Base-by-base conservation (phyloP, 2,113 vertebrate genomes). In the Aplodontia rufa region DNA sequence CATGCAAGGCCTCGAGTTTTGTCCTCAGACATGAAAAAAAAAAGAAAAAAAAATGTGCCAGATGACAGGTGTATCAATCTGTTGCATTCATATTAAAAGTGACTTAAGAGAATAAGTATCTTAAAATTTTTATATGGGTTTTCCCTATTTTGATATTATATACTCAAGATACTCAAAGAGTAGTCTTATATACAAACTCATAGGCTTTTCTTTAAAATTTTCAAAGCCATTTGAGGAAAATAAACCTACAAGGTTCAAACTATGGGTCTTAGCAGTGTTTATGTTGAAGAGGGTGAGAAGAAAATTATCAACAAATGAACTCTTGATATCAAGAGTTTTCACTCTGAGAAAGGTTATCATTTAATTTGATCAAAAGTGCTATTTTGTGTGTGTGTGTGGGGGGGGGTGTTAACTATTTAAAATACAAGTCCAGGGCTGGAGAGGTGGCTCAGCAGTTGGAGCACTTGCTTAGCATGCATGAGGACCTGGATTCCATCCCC, bases 271-370 rank as follows among this genome's bases (percentile, higher is more conserved):
- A 78, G 30, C 49, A 93, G 86, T 87, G 76, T 76, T 75, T 86
- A 81, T 9, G 12, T 35, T 91, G 53, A 40, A 76, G 9, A 22
- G 14, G 2, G 10, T 49, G 5, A 96, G 5, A 87, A 81, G 8
- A 53, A 74, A 84, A 93, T 20, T 66, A 92, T 53, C 37, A 86
- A 93, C 47, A 94, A 85, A 91, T 91, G 37, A 91, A 66, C 30
- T 90, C 32, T 28, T 60, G 24, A 30, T 30, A 78, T 16, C 47
- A 85, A 60, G 13, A 64, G 3, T 81, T 95, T 92, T 95, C 75
- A 91, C 80, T 93, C 4, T 49, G 28, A 92, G 24, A 81, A 93
- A 95, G 37, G 28, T 47, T 47, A 95, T 89, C 66, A 94, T 93
- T 96, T 91, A 91, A 96, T 84, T 69, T 94, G 66, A 79, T 80